A percentile compares a stretch with the other conserved stretches of the same genome.
Evolutionary conservation across 2,888 invertebrate genomes (phyloP).

Genomic region (Drosophila falleni): DNA sequence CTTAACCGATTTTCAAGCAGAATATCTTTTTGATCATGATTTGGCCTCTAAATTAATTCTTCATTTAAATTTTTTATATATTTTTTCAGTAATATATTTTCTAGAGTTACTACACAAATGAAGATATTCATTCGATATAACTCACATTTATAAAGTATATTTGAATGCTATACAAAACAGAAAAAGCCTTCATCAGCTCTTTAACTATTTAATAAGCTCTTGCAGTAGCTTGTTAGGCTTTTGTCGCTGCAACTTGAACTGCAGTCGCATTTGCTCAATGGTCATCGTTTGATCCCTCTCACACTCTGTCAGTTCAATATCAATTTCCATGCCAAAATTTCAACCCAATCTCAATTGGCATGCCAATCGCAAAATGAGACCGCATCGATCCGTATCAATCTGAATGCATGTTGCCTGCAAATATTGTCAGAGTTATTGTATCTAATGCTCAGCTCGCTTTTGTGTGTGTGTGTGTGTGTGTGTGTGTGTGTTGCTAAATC

Average conservation of each 20-base stretch:
- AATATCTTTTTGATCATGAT: too few species aligned
- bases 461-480: conserved; percentile 27
- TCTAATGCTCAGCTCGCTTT: conserved; percentile 51
- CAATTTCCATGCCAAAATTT: not conserved
- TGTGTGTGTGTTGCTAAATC: conserved; percentile 33
- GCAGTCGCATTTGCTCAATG: conserved; percentile 23
- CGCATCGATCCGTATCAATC: conserved; percentile 62
- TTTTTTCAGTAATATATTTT: not conserved
- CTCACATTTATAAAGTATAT: not conserved
- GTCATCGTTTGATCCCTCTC: conserved; percentile 30
- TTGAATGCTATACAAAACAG: not conserved
- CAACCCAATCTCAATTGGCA: conserved; percentile 4
- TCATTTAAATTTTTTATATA: too few species aligned
- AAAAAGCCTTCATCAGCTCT: not conserved
- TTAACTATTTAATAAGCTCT: not conserved
- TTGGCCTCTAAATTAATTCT: too few species aligned
- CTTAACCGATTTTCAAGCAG: too few species aligned
- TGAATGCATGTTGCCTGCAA: conserved; percentile 44
- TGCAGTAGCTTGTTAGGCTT: not conserved
- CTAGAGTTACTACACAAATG: not conserved
- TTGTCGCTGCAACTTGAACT: conserved; percentile 18
- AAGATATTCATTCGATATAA: not conserved
- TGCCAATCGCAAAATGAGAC: conserved; percentile 10
- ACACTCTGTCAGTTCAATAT: not conserved
- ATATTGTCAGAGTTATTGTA: conserved; percentile 69